phyloP scores from a whole-genome alignment of 2,113 vertebrate genomes.

The Neomonachus schauinslandi region DNA sequence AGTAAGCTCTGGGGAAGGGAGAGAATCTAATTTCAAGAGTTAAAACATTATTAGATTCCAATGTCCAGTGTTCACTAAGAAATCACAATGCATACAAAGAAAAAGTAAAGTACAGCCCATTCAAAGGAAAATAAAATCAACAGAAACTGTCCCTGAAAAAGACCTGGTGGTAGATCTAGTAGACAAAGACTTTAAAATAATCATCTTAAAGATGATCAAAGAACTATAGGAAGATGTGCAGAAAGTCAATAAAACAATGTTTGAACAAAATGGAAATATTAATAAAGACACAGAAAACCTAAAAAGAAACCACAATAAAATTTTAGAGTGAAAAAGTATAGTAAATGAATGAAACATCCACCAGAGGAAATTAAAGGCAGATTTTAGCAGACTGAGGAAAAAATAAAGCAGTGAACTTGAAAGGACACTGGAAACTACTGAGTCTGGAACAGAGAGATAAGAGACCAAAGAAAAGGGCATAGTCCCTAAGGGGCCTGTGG shows the following conservation, averaged over 20 bases:
- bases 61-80: neutral
- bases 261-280: neutral
- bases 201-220: neutral
- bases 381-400: neutral
- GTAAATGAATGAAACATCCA: neutral
- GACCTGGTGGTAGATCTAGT: neutral
- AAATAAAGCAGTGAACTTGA: neutral
- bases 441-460: neutral
- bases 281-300: neutral
- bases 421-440: neutral
- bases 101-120: neutral
- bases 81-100: neutral
- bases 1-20: neutral
- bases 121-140: neutral
- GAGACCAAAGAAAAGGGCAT: neutral
- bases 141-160: neutral
- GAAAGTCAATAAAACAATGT: neutral
- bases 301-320: neutral
- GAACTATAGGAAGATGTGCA: neutral
- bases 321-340: neutral
- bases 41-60: neutral
- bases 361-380: neutral
- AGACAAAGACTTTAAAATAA: neutral
- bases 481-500: neutral
- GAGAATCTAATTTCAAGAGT: neutral